These are phyloP conservation scores for Globicephala melas DNA, from an alignment of 2,113 vertebrate genomes.

Conservation along the genomic window DNA sequence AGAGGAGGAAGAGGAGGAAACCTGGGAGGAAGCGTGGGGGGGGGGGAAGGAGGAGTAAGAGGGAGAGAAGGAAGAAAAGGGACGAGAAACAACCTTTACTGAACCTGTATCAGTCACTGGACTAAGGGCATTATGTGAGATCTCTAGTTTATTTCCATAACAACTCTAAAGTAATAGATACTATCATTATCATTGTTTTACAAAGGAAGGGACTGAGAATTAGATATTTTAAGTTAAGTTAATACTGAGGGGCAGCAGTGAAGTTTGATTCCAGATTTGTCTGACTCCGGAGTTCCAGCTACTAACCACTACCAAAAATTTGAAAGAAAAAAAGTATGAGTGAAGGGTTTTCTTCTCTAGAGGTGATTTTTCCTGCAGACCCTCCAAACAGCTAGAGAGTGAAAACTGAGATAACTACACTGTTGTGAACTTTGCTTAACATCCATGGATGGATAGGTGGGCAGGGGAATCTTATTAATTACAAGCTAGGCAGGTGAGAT, in stretches of 20 bases:
- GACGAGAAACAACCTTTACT: background rate
- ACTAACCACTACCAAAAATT: background rate
- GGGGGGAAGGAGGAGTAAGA: background rate
- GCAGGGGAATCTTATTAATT: background rate
- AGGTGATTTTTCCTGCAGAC: background rate
- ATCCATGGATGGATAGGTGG: background rate
- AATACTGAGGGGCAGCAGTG: background rate
- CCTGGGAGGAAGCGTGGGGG: background rate
- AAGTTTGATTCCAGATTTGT: background rate
- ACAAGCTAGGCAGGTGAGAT: background rate
- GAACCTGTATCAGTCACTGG: background rate
- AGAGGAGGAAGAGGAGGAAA: background rate
- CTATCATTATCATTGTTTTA: background rate
- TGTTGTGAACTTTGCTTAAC: background rate
- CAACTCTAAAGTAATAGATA: background rate
- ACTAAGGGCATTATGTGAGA: background rate
- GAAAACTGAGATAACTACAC: background rate
- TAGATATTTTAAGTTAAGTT: background rate
- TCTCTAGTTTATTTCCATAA: background rate
- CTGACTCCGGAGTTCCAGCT: background rate
- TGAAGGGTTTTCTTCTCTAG: background rate
- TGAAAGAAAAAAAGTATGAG: background rate
- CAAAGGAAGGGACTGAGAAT: background rate
- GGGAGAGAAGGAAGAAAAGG: background rate
- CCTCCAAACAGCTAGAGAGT: background rate